Base-by-base conservation (phyloP, 2,113 vertebrate species). In the Pampusana beccarii region DNA sequence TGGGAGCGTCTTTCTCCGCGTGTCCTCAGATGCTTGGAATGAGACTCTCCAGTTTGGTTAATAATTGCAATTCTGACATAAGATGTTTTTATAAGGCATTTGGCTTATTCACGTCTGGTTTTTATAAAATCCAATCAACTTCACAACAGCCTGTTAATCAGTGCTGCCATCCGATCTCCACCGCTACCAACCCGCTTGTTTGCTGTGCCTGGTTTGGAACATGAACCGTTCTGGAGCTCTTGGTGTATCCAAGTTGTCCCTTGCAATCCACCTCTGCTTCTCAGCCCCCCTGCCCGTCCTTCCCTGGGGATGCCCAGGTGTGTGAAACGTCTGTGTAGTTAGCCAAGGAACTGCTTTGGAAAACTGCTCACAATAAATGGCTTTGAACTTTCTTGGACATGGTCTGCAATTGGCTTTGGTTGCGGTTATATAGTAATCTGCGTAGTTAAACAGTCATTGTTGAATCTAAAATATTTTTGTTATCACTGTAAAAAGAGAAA, bases 61-160 rank as follows among this genome's bases (percentile, higher is more conserved):
- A 56, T 36, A 44, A 50, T 23, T 44, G 8, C 11, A 58, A 0
- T n/a, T 54, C 40, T 62, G 36, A 11, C 38, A 6, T 1, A 1
- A 38, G 53, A 6, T 24, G 16, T 53, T 83, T 71, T 80, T n/a
- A 0, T 36, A n/a, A 79, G 60, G 60, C 15, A 9, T 56, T 44
- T 44, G 26, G 23, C 54, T 62, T 74, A 38, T 38, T 61, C 54
- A 50, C 16, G 24, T 40, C 10, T 13, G 21, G 33, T 42, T 80
- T 83, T 67, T 19, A 16, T 56, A 15, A 36, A 85, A 88, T 42
- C 38, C 34, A 26, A 4, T 42, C 21, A 16, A 7, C 61, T 62
- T 48, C 5, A 7, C 12, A 46, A 5, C 25, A 3, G 29, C 6
- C 33, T 34, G 70, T 31, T 66, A 24, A 38, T 57, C n/a, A 60